phyloP scores from a whole-genome alignment of 2,888 invertebrate genomes.

The Scaptomyza reducta region DNA sequence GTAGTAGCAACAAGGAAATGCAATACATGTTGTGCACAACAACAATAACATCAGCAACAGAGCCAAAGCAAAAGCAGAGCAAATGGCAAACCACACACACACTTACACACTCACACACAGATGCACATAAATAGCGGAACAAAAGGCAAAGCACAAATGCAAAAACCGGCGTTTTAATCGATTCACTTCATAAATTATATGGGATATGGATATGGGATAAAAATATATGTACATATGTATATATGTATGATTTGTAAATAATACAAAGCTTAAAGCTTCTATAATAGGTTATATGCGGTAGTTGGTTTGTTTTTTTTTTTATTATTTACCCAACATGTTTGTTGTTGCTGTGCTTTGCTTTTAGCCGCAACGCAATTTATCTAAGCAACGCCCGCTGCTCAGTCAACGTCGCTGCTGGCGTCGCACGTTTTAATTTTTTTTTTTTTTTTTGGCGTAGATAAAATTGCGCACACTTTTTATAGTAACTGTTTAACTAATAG shows the following conservation, averaged over 20 bases:
- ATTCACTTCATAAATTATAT: slow-evolving; percentile 32
- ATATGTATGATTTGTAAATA: not conserved
- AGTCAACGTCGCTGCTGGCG: slow-evolving; percentile 40
- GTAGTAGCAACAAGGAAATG: slow-evolving; percentile 51
- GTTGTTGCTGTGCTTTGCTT: slow-evolving; percentile 55
- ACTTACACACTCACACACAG: slow-evolving; percentile 5
- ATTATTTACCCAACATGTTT: slow-evolving; percentile 79
- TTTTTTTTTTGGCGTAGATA: slow-evolving; percentile 47
- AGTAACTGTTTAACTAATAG: slow-evolving; percentile 21
- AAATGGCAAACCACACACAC: slow-evolving; percentile 29
- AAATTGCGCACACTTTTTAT: slow-evolving; percentile 36
- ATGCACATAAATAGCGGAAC: slow-evolving; percentile 33
- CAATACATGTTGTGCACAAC: slow-evolving; percentile 38
- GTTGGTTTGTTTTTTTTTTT: slow-evolving; percentile 28
- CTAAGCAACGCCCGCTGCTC: slow-evolving; percentile 62
- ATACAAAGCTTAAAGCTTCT: slow-evolving; percentile 39
- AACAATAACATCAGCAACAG: slow-evolving; percentile 32
- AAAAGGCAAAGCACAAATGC: slow-evolving; percentile 39
- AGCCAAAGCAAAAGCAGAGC: slow-evolving; percentile 26
- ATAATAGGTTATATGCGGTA: slow-evolving; percentile 38
- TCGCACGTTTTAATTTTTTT: slow-evolving; percentile 55
- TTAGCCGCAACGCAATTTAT: slow-evolving; percentile 77
- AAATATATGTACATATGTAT: slow-evolving; percentile 3
- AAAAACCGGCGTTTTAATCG: slow-evolving; percentile 71
- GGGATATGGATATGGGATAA: slow-evolving; percentile 22